Evolutionary conservation across 2,113 vertebrate genomes (phyloP).

Genomic region (Eonycteris spelaea): DNA sequence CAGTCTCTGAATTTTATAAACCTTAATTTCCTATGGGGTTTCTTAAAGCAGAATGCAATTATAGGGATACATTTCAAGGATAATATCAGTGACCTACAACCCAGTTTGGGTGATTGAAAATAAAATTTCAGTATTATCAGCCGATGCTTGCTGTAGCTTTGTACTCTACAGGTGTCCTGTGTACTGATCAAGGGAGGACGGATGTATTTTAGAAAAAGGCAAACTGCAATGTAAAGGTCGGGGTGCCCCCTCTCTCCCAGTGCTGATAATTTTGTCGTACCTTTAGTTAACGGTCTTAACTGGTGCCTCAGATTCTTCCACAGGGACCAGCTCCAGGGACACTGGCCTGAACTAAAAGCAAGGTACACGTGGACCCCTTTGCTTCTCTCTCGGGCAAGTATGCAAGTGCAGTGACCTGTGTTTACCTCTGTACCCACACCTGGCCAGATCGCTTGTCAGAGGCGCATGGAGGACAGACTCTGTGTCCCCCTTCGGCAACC

Average conservation of each 20-base stretch:
- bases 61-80: background rate
- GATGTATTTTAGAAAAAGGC: background rate
- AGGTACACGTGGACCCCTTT: background rate
- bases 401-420: background rate
- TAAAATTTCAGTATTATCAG: background rate
- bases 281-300: background rate
- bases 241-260: background rate
- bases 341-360: too few species aligned
- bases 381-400: background rate
- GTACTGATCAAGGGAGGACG: background rate
- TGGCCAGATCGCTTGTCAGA: background rate
- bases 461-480: too few species aligned
- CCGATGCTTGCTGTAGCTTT: background rate
- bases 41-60: slow-evolving; percentile 7
- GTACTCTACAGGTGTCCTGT: rapidly evolving
- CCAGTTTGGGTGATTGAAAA: background rate
- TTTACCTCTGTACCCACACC: background rate
- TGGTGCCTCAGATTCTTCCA: background rate
- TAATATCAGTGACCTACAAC: background rate
- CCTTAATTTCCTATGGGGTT: slow-evolving; percentile 5
- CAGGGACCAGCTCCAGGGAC: background rate
- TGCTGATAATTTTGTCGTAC: background rate
- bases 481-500: background rate
- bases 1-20: slow-evolving; percentile 30
- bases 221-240: background rate